Conservation (phyloP, 35 echinoderm and acorn worm genomes). For the Amphiura filiformis region DNA sequence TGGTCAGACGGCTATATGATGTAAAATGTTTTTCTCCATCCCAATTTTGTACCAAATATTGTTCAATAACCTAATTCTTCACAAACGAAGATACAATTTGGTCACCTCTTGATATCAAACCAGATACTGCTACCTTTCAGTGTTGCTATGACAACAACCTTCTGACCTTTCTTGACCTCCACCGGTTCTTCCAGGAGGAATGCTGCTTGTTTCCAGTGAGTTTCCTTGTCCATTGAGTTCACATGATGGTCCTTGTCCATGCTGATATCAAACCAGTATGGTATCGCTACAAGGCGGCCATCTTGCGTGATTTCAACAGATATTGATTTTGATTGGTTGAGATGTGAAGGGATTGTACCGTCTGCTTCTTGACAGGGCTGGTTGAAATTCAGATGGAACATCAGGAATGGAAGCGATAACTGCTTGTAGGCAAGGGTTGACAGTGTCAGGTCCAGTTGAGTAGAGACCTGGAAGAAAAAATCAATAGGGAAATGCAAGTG, state of each 20-base stretch:
- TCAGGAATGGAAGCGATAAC: slow-evolving; percentile 11
- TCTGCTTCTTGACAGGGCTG: background rate
- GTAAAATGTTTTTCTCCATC: no score
- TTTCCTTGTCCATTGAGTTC: slow-evolving; percentile 23
- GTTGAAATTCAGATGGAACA: slow-evolving; percentile 30
- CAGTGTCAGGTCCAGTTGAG: slow-evolving; percentile 22
- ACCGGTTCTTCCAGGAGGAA: background rate
- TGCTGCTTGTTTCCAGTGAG: slow-evolving; percentile 27
- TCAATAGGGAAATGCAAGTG: no score
- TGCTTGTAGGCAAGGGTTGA: slow-evolving; percentile 31
- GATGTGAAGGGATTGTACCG: background rate
- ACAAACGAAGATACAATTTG: no score
- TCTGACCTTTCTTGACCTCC: slow-evolving; percentile 11
- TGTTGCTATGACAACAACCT: slow-evolving; percentile 6
- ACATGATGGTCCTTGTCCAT: slow-evolving; percentile 16
- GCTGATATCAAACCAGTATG: slow-evolving; percentile 31
- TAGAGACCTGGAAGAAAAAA: slow-evolving; percentile 29
- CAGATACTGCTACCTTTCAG: slow-evolving; percentile 9
- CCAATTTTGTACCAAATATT: no score
- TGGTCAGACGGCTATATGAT: no score
- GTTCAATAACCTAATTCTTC: no score
- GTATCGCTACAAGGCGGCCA: slow-evolving; percentile 13
- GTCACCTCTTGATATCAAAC: background rate
- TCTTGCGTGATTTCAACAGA: background rate
- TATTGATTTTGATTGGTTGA: background rate